Conservation (phyloP, 2,113 vertebrate genomes). For the Xenopus borealis region DNA sequence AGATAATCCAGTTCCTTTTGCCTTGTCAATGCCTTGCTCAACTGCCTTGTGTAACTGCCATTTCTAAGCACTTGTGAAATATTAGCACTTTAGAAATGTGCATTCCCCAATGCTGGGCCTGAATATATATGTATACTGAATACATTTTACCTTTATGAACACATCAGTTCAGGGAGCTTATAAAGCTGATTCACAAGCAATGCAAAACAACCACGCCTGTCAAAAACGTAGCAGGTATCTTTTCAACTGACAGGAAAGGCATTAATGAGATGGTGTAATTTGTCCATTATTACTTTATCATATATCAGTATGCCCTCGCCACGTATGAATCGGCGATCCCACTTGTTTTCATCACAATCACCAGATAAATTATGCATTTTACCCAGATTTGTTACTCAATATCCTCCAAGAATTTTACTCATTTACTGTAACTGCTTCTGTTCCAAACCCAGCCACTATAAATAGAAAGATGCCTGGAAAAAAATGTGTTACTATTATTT, state of each 20-base stretch:
- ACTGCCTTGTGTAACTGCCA: too few species aligned
- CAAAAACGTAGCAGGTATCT: slow-evolving; percentile 4
- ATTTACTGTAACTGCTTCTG: too few species aligned
- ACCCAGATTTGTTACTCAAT: slow-evolving; percentile 10
- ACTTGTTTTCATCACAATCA: slow-evolving; percentile 15
- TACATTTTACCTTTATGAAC: too few species aligned
- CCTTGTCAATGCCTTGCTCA: too few species aligned
- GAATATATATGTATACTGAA: too few species aligned
- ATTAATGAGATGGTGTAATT: slow-evolving; percentile 35
- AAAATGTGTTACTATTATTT: too few species aligned
- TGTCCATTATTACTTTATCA: slow-evolving; percentile 41
- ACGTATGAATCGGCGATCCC: neutral
- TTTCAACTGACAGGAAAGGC: slow-evolving; percentile 34
- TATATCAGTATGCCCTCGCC: slow-evolving; percentile 18
- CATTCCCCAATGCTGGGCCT: too few species aligned
- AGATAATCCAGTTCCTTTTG: too few species aligned
- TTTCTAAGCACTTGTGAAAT: too few species aligned
- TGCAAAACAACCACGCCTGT: neutral
- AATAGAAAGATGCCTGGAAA: too few species aligned
- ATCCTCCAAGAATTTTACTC: neutral
- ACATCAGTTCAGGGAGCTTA: neutral
- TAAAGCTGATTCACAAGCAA: neutral
- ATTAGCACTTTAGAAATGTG: too few species aligned
- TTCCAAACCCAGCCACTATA: too few species aligned
- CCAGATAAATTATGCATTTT: slow-evolving; percentile 5